Percentiles rank a stretch among this genome's conserved stretches.
Evolutionary conservation across 2,797 vertebrate species (phyloP).

Genomic region (Schizopygopsis malacanthus): DNA sequence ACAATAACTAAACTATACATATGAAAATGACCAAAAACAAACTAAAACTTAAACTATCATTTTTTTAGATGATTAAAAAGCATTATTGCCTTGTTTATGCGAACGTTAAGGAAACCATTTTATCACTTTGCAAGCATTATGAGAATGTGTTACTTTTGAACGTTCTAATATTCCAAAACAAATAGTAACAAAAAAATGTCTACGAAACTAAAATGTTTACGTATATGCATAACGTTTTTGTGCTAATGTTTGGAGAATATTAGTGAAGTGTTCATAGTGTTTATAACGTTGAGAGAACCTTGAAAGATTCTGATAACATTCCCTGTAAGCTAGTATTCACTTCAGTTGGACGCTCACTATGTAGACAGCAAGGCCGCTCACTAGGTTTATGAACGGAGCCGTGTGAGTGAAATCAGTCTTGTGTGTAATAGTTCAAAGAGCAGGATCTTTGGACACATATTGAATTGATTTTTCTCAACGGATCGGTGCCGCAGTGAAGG

Average conservation of each 20-base stretch:
- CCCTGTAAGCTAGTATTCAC: neutral
- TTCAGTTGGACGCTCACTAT: neutral
- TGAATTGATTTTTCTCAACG: constrained; percentile 51
- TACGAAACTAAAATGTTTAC: neutral
- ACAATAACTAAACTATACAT: no score
- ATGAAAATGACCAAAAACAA: no score
- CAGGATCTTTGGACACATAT: constrained; percentile 48
- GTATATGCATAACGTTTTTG: neutral
- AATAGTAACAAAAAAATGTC: no score
- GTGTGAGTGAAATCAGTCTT: constrained; percentile 22
- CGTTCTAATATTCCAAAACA: neutral
- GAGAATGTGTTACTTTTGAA: no score
- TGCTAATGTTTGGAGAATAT: neutral
- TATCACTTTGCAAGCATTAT: no score
- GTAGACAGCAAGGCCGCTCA: neutral
- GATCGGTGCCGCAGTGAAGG: constrained; percentile 34
- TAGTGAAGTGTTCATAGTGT: no score
- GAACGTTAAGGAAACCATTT: no score
- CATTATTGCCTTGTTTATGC: no score
- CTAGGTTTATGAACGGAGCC: constrained; percentile 15
- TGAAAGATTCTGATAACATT: neutral
- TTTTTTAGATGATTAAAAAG: no score
- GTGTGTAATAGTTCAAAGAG: constrained; percentile 42
- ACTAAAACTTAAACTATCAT: no score
- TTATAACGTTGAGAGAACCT: no score